Base-by-base conservation (phyloP, 2,797 vertebrate species). In the Anguilla megastoma region DNA sequence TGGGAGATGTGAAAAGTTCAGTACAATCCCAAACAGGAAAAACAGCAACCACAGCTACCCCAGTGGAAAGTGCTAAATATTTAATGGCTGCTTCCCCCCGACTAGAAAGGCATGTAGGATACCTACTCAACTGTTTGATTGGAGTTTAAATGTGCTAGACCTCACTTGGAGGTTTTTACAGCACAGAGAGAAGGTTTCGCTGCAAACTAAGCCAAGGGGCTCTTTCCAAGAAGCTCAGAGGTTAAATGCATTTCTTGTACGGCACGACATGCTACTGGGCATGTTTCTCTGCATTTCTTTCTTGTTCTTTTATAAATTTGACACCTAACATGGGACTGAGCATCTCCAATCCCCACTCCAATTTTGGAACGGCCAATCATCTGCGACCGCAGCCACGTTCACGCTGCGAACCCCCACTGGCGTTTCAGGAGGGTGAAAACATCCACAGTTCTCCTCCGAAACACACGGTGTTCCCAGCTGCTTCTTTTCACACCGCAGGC, bases 1-100 rank as follows among this genome's bases (percentile, higher is more conserved):
- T 1, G 93, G 94, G 91, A 94, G 90, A 92, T 82, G 93, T 94
- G 92, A 94, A 95, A 94, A 92, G 94, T 95, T 96, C 94, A 94
- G 91, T 91, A 91, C 45, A 69, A 83, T 90, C 84, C 54, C 50
- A 86, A 83, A 83, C 89, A 52, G 89, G 30, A 69, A 85, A 48
- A 63, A 58, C 86, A 41, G 54, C 71, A 9, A 85, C 82, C 87
- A 90, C 83, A 54, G 85, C 56, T 87, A 88, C 89, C 91, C 85
- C 56, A 80, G 48, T 87, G 90, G 89, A 90, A 88, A 54, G n/a
- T 27, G 85, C 88, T 96, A 90, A 92, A 97, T 97, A 94, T 96
- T 96, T 95, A 92, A 97, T 96, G 92, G 96, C 91, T 91, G 89
- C 93, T 93, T 93, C 54, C 30, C 92, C 91, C 92, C 85, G 87